These are phyloP conservation scores for zebrafish (Danio rerio) DNA, from an alignment of 2,113 vertebrate species.

Conservation along the genomic window DNA sequence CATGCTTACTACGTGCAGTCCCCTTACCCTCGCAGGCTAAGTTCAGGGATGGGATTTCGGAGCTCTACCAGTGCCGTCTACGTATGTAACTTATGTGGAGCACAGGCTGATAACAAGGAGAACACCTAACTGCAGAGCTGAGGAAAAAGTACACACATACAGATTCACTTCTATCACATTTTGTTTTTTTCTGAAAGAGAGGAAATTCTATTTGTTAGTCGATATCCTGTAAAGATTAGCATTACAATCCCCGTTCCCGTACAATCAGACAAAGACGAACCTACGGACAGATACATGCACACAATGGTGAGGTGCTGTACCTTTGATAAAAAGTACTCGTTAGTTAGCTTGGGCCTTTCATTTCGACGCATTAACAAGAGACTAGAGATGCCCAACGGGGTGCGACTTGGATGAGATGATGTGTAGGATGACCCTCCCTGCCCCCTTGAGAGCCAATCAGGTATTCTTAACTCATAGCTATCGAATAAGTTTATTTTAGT, in stretches of 20 bases:
- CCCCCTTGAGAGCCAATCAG: constrained; percentile 25
- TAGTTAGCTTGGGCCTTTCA: not conserved
- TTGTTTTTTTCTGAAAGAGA: constrained; percentile 24
- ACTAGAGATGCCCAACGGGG: constrained; percentile 58
- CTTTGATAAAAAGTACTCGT: constrained; percentile 55
- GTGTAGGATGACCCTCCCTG: constrained; percentile 39
- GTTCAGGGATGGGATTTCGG: constrained; percentile 14
- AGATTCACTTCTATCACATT: constrained; percentile 23
- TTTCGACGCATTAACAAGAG: constrained; percentile 48
- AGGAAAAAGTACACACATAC: not conserved
- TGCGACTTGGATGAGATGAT: constrained; percentile 56
- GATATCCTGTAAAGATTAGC: constrained; percentile 57
- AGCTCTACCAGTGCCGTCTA: constrained; percentile 8
- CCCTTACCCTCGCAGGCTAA: not conserved
- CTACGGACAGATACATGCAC: constrained; percentile 40
- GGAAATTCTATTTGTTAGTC: constrained; percentile 37
- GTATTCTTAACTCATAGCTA: constrained; percentile 25
- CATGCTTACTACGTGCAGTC: constrained; percentile 27
- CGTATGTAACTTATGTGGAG: constrained; percentile 5
- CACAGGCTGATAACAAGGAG: constrained; percentile 29
- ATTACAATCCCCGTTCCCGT: constrained; percentile 57
- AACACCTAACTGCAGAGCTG: constrained; percentile 26
- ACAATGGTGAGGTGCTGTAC: constrained; percentile 29
- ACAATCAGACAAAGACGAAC: constrained; percentile 43
- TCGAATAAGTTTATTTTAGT: not conserved